Evolutionary conservation across 2,888 invertebrate species (phyloP), one percentile per base, ranked within the genome.

Genomic region (Diogma glabrata): DNA sequence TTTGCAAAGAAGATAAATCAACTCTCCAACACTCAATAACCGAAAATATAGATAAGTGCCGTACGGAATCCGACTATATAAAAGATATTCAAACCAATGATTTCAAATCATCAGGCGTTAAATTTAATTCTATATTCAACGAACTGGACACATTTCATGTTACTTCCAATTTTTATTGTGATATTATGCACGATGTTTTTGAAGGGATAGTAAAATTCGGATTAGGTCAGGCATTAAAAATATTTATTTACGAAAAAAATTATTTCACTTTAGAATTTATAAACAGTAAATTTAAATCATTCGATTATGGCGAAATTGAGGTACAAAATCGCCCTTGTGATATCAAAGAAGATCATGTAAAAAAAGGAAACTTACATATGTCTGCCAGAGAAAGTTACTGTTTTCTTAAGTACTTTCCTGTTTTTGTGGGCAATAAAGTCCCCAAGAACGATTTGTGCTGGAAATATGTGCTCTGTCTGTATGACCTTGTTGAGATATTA

Each of bases 261-360:
- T 8, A 14, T 49, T 36, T 52, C 49, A 49, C 45, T 50, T n/a
- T 54, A 50, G 26, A 54, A 36, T 51, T 48, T 26, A 48, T 54
- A 43, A 52, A 54, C 45, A 43, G 47, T 50, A 51, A 52, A 45
- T 50, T 51, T 24, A 52, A 54, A 28, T 51, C 46, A 46, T 54
- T 52, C 49, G 46, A 54, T 47, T 54, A 55, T 38, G 55, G 55
- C 1, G 52, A 55, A 50, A 52, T 49, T 46, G 55, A 55, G 17
- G 36, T 36, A 2, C 36, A 36, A 14, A 36, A 10, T 9, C 12
- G 36, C 3, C 36, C n/a, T 14, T 17, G 10, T 36, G 6, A 17
- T 14, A 36, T 36, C 8, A 36, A 14, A 36, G 36, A 45, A 51
- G 36, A 49, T 46, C 52, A 54, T 47, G 51, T 54, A 49, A 22